Percentiles rank a stretch among this genome's conserved stretches.
These are phyloP conservation scores for Sphecodes monilicornis DNA, from an alignment of 2,888 invertebrate genomes.

Conservation along the genomic window DNA sequence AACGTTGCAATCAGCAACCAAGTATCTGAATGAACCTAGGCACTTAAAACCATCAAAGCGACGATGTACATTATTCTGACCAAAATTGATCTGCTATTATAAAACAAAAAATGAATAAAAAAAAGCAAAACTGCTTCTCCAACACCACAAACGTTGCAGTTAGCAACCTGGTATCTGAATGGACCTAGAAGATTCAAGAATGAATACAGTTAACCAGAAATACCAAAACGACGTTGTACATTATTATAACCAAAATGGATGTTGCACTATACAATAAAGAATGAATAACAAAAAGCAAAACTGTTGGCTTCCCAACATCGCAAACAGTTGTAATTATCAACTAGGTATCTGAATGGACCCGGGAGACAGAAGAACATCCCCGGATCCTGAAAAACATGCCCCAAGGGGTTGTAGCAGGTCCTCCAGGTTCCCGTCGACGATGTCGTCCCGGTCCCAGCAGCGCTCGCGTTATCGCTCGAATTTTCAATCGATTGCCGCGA, in stretches of 20 bases:
- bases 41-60: no score
- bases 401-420: neutral
- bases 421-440: neutral
- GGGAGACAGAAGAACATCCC: neutral
- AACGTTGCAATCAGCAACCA: neutral
- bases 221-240: neutral
- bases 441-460: slow-evolving; percentile 2
- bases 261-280: no score
- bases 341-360: neutral
- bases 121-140: neutral
- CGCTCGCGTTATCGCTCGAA: slow-evolving; percentile 71
- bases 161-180: neutral
- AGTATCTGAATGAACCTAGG: neutral
- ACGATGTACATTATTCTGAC: no score
- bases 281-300: neutral
- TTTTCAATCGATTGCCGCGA: slow-evolving; percentile 73
- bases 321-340: neutral
- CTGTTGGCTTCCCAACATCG: neutral
- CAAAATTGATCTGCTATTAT: neutral
- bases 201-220: neutral
- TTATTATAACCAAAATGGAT: no score
- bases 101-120: neutral
- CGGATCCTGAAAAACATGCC: neutral
- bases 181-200: no score
- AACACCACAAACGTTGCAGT: neutral